A percentile compares a stretch with the other conserved stretches of the same genome.
These are phyloP conservation scores for Chironex yamaguchii DNA, from an alignment of 30 jellyfish, hydroid and myxozoan species.

Conservation along the genomic window DNA sequence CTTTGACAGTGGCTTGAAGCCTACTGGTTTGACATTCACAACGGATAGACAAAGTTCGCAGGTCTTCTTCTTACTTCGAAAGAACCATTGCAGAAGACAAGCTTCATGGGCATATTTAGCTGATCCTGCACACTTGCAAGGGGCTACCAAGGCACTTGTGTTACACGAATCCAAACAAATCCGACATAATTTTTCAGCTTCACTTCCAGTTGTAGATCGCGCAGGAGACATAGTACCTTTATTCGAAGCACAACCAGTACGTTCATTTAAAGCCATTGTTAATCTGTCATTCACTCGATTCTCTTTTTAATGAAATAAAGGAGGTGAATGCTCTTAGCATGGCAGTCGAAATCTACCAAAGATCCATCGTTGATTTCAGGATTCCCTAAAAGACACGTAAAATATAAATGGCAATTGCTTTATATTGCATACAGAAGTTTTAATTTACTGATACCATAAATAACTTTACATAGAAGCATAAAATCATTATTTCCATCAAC, in stretches of 20 bases:
- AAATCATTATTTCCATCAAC: no score
- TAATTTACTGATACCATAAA: no score
- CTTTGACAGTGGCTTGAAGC: constrained; percentile 94
- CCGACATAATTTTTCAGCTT: constrained; percentile 75
- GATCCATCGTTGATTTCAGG: no score
- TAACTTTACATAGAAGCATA: no score
- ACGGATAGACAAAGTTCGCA: constrained; percentile 94
- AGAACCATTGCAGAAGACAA: constrained; percentile 92
- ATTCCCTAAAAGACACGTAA: no score
- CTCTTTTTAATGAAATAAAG: no score
- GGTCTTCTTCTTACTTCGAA: constrained; percentile 71
- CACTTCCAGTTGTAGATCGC: neutral
- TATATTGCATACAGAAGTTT: no score
- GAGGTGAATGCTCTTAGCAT: no score
- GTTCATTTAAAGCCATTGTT: no score
- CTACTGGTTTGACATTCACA: constrained; percentile 89
- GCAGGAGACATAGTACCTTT: neutral
- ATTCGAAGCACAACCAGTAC: neutral
- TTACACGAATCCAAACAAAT: constrained; percentile 82
- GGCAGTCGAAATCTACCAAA: no score
- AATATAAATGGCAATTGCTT: no score
- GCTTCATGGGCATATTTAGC: constrained; percentile 93
- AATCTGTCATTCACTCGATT: no score
- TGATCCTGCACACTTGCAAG: constrained; percentile 97
- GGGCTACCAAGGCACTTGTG: constrained; percentile 82